A percentile compares a stretch with the other conserved stretches of the same genome.
Evolutionary conservation across 1,140 invertebrate species (phyloP).

Genomic region (Macrosteles quadrilineatus): DNA sequence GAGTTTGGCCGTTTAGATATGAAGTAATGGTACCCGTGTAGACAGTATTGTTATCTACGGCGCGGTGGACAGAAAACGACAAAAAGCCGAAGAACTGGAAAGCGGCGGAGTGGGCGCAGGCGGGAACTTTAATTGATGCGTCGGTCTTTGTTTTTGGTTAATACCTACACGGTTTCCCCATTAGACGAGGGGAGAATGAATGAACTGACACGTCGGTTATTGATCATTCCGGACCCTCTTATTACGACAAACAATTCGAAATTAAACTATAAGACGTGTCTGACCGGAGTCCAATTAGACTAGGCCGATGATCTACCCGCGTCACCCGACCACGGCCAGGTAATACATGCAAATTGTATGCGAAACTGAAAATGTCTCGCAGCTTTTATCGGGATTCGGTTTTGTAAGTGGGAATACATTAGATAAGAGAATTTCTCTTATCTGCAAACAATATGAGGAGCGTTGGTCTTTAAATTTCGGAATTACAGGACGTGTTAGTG

Average conservation of each 20-base stretch:
- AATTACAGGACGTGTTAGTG: no score
- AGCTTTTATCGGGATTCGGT: background rate
- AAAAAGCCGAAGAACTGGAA: constrained; percentile 26
- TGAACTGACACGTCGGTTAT: constrained; percentile 25
- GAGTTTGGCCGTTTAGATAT: no score
- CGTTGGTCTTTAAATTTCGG: no score
- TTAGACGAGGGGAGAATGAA: constrained; percentile 30
- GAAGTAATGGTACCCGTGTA: constrained; percentile 19
- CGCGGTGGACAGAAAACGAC: background rate
- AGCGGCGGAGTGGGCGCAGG: background rate
- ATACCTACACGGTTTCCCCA: constrained; percentile 36
- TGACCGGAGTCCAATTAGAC: background rate
- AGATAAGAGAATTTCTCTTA: background rate
- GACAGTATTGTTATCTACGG: constrained; percentile 9
- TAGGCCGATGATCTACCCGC: background rate
- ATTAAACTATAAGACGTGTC: constrained; percentile 31
- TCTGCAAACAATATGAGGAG: no score
- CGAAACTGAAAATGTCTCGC: background rate
- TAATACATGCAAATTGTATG: background rate
- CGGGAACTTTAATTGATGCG: constrained; percentile 34
- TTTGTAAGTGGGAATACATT: background rate
- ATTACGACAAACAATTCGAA: constrained; percentile 23
- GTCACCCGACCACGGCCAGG: background rate
- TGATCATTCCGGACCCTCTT: constrained; percentile 7
- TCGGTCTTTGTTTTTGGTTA: constrained; percentile 37